These are phyloP conservation scores for Cylloceria caligata DNA, from an alignment of 2,888 invertebrate species.

Conservation along the genomic window DNA sequence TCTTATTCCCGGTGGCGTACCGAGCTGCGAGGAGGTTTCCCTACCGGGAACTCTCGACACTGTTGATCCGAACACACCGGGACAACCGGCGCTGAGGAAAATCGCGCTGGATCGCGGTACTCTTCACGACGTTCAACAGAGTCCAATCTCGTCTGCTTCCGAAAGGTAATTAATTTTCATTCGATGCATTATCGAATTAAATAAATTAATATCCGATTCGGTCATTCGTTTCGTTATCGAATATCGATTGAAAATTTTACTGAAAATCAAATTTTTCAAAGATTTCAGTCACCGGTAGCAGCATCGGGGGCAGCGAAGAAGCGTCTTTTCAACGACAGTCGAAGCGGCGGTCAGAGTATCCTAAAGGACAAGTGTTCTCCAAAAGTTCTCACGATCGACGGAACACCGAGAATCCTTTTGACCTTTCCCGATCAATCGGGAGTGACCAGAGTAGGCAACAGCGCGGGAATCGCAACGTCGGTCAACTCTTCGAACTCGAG, in stretches of 20 bases:
- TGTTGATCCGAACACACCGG: conserved; percentile 80
- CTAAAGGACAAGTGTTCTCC: conserved; percentile 72
- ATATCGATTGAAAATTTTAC: background rate
- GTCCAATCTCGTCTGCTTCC: conserved; percentile 83
- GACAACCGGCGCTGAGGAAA: conserved; percentile 80
- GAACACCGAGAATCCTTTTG: conserved; percentile 71
- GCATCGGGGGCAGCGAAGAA: conserved; percentile 83
- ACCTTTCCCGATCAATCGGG: conserved; percentile 72
- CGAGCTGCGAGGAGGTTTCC: conserved; percentile 92
- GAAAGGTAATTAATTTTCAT: conserved; percentile 76
- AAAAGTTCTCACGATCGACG: conserved; percentile 73
- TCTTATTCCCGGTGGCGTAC: conserved; percentile 87
- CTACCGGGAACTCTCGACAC: conserved; percentile 86
- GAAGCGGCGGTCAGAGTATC: conserved; percentile 72
- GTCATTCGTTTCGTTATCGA: too few species aligned
- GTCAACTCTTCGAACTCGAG: too few species aligned
- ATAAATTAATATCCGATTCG: background rate
- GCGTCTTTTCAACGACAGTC: conserved; percentile 79
- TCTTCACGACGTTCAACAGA: conserved; percentile 80
- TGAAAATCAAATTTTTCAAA: conserved; percentile 80
- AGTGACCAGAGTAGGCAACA: conserved; percentile 27
- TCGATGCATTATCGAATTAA: background rate
- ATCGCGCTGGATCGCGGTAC: conserved; percentile 81
- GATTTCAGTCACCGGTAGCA: conserved; percentile 88
- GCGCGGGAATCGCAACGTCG: conserved; percentile 25